Evolutionary conservation across 2,888 invertebrate genomes (phyloP), one percentile per base, ranked within the genome.

Genomic region (Prostheceraeus crozeri): DNA sequence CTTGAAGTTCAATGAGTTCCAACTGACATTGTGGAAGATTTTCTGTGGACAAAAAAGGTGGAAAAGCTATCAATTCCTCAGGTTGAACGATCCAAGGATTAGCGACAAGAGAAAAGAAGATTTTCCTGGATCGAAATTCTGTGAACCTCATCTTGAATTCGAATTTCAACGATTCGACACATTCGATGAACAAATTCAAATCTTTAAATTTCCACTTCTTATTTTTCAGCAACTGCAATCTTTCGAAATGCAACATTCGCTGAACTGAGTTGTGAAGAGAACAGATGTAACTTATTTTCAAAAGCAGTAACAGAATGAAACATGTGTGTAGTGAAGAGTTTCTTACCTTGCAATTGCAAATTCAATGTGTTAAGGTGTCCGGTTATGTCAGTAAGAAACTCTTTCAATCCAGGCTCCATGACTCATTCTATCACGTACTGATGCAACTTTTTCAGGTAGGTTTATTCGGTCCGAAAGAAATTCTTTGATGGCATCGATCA

Each of bases 331-430:
- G 21, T 40, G 45, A 40, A 40, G 19, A 19, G 14, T n/a, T n/a
- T n/a, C 21, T 40, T 40, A 23, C 45, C 45, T 40, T 40, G 45
- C 45, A 6, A 23, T 40, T 40, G 45, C 45, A 40, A 23, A 40
- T 40, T 40, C 19, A 40, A 23, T 14, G 14, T 4, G 21, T 40
- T 40, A 6, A 40, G 45, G 21, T 40, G 45, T 40, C 21, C 19
- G 6, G 45, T 40, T 40, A 6, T 40, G 21, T 40, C 45, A 19
- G 45, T 23, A 14, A 40, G 45, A 40, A 40, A 40, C n/a, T n/a
- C n/a, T n/a, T n/a, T n/a, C n/a, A n/a, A n/a, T n/a, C n/a, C n/a
- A n/a, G 21, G 21, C 19, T 40, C 45, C 21, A 40, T n/a, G n/a
- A n/a, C n/a, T n/a, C n/a, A n/a, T n/a, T n/a, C n/a, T n/a, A n/a